These are phyloP conservation scores for Polypedilum pembai DNA, from an alignment of 1,140 invertebrate species.

Conservation along the genomic window DNA sequence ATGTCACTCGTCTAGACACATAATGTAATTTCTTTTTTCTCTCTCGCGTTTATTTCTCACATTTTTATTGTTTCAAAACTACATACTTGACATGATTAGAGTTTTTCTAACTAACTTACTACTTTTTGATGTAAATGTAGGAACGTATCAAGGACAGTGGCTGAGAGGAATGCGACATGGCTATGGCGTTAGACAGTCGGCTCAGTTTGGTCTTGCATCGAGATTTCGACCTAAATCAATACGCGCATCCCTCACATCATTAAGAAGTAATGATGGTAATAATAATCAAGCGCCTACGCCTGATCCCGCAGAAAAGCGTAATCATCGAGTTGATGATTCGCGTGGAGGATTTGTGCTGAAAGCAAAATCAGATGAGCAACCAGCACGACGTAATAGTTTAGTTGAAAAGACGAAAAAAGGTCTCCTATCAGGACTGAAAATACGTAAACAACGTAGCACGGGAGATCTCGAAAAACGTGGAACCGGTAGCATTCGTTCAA, in stretches of 20 bases:
- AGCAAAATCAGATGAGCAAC: conserved; percentile 79
- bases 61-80: conserved; percentile 9
- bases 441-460: conserved; percentile 92
- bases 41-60: background rate
- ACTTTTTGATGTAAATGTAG: conserved; percentile 51
- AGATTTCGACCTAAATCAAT: conserved; percentile 76
- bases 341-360: conserved; percentile 94
- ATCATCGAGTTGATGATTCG: conserved; percentile 82
- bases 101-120: background rate
- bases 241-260: conserved; percentile 77
- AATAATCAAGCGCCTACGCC: conserved; percentile 48
- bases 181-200: conserved; percentile 93
- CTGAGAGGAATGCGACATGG: conserved; percentile 94
- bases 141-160: conserved; percentile 99
- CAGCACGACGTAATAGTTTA: conserved; percentile 70
- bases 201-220: conserved; percentile 88
- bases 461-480: conserved; percentile 90
- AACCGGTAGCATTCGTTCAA: conserved; percentile 79
- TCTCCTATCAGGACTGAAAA: conserved; percentile 76
- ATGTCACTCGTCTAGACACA: conserved; percentile 16
- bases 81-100: background rate
- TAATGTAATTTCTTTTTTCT: background rate
- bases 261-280: conserved; percentile 61
- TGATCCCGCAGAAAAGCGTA: conserved; percentile 67
- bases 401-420: conserved; percentile 88